A percentile compares a stretch with the other conserved stretches of the same genome.
These are phyloP conservation scores for Nyctibius bracteatus DNA, from an alignment of 2,113 vertebrate genomes.

Conservation along the genomic window DNA sequence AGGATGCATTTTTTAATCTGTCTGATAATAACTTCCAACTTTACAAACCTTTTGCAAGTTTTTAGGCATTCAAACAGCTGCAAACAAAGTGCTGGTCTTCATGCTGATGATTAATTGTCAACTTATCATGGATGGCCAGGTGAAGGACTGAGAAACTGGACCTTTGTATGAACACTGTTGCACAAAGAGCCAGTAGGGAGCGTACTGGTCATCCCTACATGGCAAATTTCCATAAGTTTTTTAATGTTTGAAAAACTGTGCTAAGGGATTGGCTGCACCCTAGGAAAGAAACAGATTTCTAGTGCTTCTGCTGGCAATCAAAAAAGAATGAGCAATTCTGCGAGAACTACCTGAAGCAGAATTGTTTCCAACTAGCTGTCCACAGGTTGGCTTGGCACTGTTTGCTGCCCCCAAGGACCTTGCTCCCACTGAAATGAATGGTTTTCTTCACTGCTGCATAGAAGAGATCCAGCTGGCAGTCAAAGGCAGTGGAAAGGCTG, in stretches of 20 bases:
- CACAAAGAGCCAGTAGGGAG: background rate
- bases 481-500: background rate
- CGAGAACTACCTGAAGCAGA: background rate
- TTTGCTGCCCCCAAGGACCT: background rate
- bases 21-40: background rate
- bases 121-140: background rate
- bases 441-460: background rate
- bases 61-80: background rate
- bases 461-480: background rate
- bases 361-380: constrained; percentile 33
- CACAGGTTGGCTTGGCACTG: constrained; percentile 32
- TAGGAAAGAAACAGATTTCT: background rate
- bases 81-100: background rate
- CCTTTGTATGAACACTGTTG: background rate
- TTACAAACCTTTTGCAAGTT: background rate
- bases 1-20: background rate
- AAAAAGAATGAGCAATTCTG: background rate
- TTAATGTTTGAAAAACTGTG: background rate
- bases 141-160: background rate
- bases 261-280: background rate
- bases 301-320: background rate
- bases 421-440: background rate
- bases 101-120: background rate
- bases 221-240: background rate
- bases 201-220: accelerated